phyloP scores from a whole-genome alignment of 92 coral and sea anemone species.

The Isaurus tuberculatus region DNA sequence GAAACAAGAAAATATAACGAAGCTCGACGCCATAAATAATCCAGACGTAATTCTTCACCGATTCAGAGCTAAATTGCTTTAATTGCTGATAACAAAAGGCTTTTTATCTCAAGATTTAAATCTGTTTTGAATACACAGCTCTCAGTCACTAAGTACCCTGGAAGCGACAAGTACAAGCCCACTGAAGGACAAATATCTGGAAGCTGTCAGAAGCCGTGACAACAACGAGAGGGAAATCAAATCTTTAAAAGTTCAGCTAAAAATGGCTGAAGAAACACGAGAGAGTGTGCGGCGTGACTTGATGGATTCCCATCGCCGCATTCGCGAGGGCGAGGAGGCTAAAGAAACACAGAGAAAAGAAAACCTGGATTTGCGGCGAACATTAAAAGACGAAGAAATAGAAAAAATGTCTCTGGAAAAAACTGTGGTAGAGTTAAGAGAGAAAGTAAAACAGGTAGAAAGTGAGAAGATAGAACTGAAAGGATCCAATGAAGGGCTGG shows the following conservation, averaged over 20 bases:
- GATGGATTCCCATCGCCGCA: conserved; percentile 81
- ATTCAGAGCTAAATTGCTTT: not conserved
- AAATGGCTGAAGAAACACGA: conserved; percentile 88
- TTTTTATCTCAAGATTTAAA: not conserved
- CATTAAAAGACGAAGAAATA: conserved; percentile 74
- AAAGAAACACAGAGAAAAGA: conserved; percentile 77
- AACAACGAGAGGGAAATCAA: conserved; percentile 83
- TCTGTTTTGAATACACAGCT: conserved; percentile 30
- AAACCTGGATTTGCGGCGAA: conserved; percentile 67
- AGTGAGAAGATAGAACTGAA: conserved; percentile 71
- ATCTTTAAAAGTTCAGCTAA: conserved; percentile 81
- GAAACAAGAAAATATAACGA: not conserved
- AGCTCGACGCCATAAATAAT: not conserved
- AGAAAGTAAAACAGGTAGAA: conserved; percentile 80
- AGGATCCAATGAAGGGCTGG: conserved; percentile 69
- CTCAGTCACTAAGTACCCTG: not conserved
- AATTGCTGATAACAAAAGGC: not conserved
- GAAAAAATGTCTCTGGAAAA: conserved; percentile 75
- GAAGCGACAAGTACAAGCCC: not conserved
- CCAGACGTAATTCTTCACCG: not conserved
- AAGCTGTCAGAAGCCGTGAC: conserved; percentile 79
- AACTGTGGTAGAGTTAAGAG: conserved; percentile 69
- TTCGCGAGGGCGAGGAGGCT: conserved; percentile 78
- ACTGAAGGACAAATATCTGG: conserved; percentile 71
- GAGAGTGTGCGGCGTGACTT: conserved; percentile 81